Conservation (phyloP, 2,797 vertebrate genomes). For the Vipera ursinii region DNA sequence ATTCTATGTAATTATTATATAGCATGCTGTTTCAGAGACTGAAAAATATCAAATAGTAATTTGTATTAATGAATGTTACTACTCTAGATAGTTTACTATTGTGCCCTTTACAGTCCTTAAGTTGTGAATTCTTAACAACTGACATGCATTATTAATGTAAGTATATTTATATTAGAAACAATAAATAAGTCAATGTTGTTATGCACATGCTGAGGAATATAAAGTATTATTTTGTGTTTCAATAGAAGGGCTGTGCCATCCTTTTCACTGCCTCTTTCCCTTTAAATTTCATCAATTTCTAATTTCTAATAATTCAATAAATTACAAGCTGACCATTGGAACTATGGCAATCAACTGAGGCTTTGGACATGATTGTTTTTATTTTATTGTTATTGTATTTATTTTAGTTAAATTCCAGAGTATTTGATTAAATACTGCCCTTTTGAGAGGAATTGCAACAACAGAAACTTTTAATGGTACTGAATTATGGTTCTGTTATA, state of each 20-base stretch:
- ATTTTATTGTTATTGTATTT: not conserved
- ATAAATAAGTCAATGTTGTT: not conserved
- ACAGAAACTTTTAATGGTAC: not conserved
- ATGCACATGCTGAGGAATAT: not conserved
- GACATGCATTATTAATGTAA: constrained; percentile 30
- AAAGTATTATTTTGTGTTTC: constrained; percentile 2
- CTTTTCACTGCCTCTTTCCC: not conserved
- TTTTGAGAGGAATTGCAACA: not conserved
- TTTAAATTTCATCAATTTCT: not conserved
- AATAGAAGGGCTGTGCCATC: not conserved
- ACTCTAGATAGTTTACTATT: constrained; percentile 36
- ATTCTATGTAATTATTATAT: constrained; percentile 37
- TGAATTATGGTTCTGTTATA: not conserved
- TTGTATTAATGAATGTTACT: constrained; percentile 57
- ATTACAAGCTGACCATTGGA: not conserved
- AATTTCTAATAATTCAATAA: not conserved
- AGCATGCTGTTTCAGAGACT: constrained; percentile 45
- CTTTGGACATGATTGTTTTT: not conserved
- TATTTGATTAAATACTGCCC: not conserved
- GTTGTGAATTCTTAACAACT: constrained; percentile 37
- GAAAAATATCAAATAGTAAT: constrained; percentile 37
- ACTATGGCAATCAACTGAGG: not conserved
- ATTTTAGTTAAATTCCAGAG: not conserved
- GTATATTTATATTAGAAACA: constrained; percentile 25
- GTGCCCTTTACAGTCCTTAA: constrained; percentile 35